A percentile compares a stretch with the other conserved stretches of the same genome.
These are phyloP conservation scores for Megalonaias nervosa DNA, from an alignment of 1,140 invertebrate species.

Conservation along the genomic window DNA sequence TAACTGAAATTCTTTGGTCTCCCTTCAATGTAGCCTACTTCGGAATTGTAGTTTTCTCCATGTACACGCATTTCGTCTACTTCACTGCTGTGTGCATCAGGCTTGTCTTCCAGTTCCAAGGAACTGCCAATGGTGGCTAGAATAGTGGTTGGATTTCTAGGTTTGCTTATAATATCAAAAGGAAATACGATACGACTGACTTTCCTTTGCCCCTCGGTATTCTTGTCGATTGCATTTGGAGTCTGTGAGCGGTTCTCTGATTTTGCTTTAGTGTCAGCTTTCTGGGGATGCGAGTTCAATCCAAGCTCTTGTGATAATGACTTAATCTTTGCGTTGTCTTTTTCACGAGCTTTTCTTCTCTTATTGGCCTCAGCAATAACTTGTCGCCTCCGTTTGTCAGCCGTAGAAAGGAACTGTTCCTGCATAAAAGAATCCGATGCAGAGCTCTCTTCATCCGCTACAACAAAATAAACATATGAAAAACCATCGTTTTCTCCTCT, in stretches of 20 bases:
- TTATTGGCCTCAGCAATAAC: slow-evolving; percentile 12
- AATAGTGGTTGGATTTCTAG: not conserved
- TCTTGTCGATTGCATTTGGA: not conserved
- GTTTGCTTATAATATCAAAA: not conserved
- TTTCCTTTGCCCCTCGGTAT: not conserved
- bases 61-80: slow-evolving; percentile 5
- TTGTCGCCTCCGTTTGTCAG: slow-evolving; percentile 20
- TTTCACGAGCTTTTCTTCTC: slow-evolving; percentile 7
- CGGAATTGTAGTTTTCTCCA: slow-evolving; percentile 20
- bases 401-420: slow-evolving; percentile 11
- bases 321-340: slow-evolving; percentile 13
- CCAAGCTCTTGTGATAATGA: slow-evolving; percentile 26
- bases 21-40: slow-evolving; percentile 19
- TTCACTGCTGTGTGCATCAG: not conserved
- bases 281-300: slow-evolving; percentile 7
- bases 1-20: slow-evolving; percentile 2
- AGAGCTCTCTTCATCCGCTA: slow-evolving; percentile 9
- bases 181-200: slow-evolving; percentile 20
- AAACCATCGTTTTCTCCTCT: not conserved
- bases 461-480: slow-evolving; percentile 34
- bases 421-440: not conserved
- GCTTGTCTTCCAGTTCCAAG: too few species aligned
- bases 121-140: not conserved
- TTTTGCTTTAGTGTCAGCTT: not conserved
- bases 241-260: not conserved